Evolutionary conservation across 2,113 vertebrate species (phyloP).

Genomic region (Pterocles burchelli): DNA sequence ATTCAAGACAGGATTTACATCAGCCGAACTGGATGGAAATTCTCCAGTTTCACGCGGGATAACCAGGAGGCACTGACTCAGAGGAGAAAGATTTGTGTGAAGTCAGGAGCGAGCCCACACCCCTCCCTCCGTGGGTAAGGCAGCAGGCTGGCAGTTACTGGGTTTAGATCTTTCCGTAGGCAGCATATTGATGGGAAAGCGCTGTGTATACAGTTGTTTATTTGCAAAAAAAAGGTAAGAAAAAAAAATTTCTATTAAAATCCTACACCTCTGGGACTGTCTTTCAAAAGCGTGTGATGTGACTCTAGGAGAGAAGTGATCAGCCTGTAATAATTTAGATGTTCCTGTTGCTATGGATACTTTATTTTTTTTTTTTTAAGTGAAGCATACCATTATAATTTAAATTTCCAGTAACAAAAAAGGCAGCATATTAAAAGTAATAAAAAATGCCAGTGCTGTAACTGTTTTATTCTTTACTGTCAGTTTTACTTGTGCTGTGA

Average conservation of each 20-base stretch:
- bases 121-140: neutral
- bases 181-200: neutral
- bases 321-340: slow-evolving; percentile 65
- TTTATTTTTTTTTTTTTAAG: slow-evolving; percentile 23
- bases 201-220: neutral
- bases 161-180: neutral
- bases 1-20: neutral
- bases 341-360: slow-evolving; percentile 70
- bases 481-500: neutral
- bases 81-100: neutral
- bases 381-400: slow-evolving; percentile 63
- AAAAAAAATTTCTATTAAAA: slow-evolving; percentile 22
- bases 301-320: slow-evolving; percentile 46
- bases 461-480: slow-evolving; percentile 36
- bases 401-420: slow-evolving; percentile 48
- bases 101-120: neutral
- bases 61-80: neutral
- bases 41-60: neutral
- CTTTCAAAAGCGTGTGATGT: slow-evolving; percentile 17
- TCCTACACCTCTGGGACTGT: slow-evolving; percentile 35
- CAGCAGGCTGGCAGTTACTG: neutral
- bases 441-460: slow-evolving; percentile 5
- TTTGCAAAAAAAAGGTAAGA: neutral
- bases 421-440: neutral
- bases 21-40: neutral